Conservation (phyloP, 1,140 invertebrate species). For the Bacillus rossius region DNA sequence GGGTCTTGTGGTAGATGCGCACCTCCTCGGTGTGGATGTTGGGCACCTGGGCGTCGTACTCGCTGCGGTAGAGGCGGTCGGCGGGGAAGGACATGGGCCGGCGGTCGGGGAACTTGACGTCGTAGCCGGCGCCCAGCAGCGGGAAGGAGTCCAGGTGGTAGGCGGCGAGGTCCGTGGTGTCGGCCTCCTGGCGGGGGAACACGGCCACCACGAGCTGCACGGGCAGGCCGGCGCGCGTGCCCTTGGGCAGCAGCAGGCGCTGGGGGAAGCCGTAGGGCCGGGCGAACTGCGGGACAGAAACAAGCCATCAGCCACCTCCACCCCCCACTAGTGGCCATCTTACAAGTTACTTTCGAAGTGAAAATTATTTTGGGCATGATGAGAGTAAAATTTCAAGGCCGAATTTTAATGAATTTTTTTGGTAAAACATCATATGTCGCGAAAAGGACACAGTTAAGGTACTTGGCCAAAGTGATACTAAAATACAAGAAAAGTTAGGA, state of each 20-base stretch:
- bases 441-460: too few species aligned
- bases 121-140: conserved; percentile 19
- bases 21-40: conserved; percentile 17
- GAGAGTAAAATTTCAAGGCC: too few species aligned
- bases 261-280: conserved; percentile 52
- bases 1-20: conserved; percentile 18
- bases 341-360: too few species aligned
- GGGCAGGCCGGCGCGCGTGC: conserved; percentile 53
- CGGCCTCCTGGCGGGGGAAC: conserved; percentile 36
- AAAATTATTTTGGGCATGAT: too few species aligned
- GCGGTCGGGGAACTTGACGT: conserved; percentile 41
- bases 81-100: conserved; percentile 61
- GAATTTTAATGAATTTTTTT: too few species aligned
- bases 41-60: conserved; percentile 1
- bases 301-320: too few species aligned
- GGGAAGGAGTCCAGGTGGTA: conserved; percentile 33
- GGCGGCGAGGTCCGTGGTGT: conserved; percentile 28
- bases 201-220: conserved; percentile 52
- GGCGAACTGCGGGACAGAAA: conserved; percentile 13
- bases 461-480: too few species aligned
- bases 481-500: too few species aligned
- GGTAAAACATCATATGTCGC: too few species aligned
- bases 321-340: conserved; percentile 1
- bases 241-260: conserved; percentile 60
- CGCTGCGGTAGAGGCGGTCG: conserved; percentile 43